A percentile compares a stretch with the other conserved stretches of the same genome.
Evolutionary conservation across 1,140 invertebrate genomes (phyloP).

Genomic region (Hormaphis cornu): DNA sequence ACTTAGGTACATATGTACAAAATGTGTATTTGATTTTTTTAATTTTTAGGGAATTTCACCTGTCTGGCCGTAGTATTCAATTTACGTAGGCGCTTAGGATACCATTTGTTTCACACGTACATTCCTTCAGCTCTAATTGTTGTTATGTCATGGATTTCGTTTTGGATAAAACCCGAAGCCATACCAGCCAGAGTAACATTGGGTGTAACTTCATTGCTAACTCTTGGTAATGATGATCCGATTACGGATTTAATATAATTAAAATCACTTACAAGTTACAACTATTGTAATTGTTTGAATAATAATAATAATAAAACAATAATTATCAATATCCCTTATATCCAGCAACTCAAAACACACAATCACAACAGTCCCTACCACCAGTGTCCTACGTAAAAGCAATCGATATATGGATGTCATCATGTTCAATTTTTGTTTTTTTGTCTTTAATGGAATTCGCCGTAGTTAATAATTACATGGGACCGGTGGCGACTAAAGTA

Average conservation of each 20-base stretch:
- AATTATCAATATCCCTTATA: neutral
- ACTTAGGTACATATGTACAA: too few species aligned
- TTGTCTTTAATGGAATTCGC: constrained; percentile 87
- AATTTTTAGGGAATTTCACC: constrained; percentile 65
- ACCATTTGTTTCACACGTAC: constrained; percentile 84
- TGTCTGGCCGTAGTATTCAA: constrained; percentile 79
- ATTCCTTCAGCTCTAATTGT: constrained; percentile 82
- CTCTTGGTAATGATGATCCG: constrained; percentile 52
- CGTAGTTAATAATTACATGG: constrained; percentile 86
- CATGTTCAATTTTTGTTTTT: constrained; percentile 85
- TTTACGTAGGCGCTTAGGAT: constrained; percentile 67
- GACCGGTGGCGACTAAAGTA: constrained; percentile 71
- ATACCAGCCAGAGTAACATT: constrained; percentile 72
- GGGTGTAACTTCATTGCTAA: constrained; percentile 73
- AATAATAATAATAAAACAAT: too few species aligned
- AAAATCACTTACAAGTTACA: neutral
- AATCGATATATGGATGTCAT: constrained; percentile 89
- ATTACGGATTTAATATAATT: neutral
- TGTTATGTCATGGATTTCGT: constrained; percentile 87
- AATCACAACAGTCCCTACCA: constrained; percentile 79
- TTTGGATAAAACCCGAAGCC: constrained; percentile 86
- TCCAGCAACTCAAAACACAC: constrained; percentile 75
- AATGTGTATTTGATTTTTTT: too few species aligned
- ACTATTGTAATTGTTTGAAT: neutral
- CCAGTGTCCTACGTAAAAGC: constrained; percentile 86